Base-by-base conservation (phyloP, 2,888 invertebrate species). In the Eristalinus aeneus region DNA sequence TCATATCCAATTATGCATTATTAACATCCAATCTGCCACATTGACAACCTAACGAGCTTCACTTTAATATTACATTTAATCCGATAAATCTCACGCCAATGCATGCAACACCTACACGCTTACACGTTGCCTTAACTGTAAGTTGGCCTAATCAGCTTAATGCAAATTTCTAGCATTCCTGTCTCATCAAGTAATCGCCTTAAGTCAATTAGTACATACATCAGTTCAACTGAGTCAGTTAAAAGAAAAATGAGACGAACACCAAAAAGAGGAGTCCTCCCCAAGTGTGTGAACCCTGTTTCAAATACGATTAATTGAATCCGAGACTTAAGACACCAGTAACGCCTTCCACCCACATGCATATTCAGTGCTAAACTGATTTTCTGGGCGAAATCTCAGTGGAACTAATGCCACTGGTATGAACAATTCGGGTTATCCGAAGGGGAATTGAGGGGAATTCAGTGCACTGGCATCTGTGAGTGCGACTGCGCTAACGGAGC, bases 341-440 rank as follows among this genome's bases (percentile, higher is more conserved):
- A 3, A 1, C 3, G 32, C 1, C 23, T 34, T n/a, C 78, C 65
- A 58, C 20, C 8, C 56, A 16, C 68, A 23, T 46, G 31, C 23
- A 68, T 11, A 3, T 20, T 23, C 31, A n/a, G 56, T 63, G 31
- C 12, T 22, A 16, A 65, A 80, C 80, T 85, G 68, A 76, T 39
- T 64, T 63, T 39, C 56, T 64, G 56, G 73, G 74, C 63, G 74
- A 74, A 58, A 34, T 63, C 60, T 6, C 63, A 74, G 11, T 74
- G 46, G 56, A 80, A 80, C 54, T 5, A 5, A 65, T 64, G 36
- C 16, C 16, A 65, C 12, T 5, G 23, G n/a, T 2, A n/a, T 20
- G 22, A 3, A 58, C 63, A 81, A 81, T 85, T 73, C 76, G 20
- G 23, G 22, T 81, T 85, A 85, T 85, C 85, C 85, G 73, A 32